phyloP scores from a whole-genome alignment of 2,888 invertebrate genomes.

The Aphidius colemani region DNA sequence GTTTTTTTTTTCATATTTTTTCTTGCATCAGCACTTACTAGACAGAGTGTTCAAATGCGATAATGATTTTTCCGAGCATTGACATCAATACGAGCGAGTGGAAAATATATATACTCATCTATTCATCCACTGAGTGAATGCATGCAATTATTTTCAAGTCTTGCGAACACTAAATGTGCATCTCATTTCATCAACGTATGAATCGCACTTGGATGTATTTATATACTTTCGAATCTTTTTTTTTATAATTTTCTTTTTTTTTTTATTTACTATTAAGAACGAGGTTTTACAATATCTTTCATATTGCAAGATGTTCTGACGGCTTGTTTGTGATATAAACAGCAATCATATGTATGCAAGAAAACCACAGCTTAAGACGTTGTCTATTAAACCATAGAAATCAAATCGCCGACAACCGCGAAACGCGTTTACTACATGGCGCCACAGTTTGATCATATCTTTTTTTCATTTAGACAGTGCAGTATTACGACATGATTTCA shows the following conservation, averaged over 20 bases:
- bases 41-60: conserved; percentile 36
- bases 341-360: conserved; percentile 19
- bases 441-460: conserved; percentile 38
- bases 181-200: background rate
- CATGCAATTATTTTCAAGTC: conserved; percentile 19
- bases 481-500: conserved; percentile 36
- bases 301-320: background rate
- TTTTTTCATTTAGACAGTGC: conserved; percentile 34
- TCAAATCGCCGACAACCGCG: conserved; percentile 10
- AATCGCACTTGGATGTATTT: conserved; percentile 7
- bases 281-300: conserved; percentile 6
- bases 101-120: background rate
- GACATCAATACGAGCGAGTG: background rate
- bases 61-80: conserved; percentile 35
- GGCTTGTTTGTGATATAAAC: conserved; percentile 16
- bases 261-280: conserved; percentile 14
- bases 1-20: conserved; percentile 9
- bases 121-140: background rate
- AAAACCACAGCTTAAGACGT: too few species aligned
- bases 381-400: background rate
- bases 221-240: conserved; percentile 12
- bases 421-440: conserved; percentile 34
- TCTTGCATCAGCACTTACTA: conserved; percentile 33
- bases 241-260: background rate
- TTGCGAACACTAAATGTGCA: background rate